Evolutionary conservation across 2,888 invertebrate species (phyloP).

Genomic region (Mesorhabditis spiculigera): DNA sequence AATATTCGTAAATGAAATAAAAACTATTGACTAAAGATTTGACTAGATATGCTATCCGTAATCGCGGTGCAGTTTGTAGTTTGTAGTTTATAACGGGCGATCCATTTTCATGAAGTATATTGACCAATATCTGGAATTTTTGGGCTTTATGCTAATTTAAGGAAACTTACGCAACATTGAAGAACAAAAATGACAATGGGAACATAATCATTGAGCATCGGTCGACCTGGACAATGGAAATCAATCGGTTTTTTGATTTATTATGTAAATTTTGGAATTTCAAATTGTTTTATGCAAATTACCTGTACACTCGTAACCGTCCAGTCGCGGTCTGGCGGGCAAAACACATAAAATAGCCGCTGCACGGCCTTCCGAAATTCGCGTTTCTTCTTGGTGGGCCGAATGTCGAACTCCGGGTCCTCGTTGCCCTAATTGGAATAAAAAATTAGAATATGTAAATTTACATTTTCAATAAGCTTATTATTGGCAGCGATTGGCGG

Average conservation of each 20-base stretch:
- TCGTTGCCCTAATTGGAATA: neutral
- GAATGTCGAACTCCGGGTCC: conserved; percentile 5
- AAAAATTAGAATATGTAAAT: neutral
- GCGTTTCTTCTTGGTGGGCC: conserved; percentile 24
- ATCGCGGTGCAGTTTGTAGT: neutral
- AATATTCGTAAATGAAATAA: too few relatives aligned
- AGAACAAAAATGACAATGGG: conserved; percentile 55
- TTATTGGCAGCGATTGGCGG: neutral
- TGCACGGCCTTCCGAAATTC: conserved; percentile 24
- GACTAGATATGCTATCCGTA: too few relatives aligned
- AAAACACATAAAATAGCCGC: conserved; percentile 26
- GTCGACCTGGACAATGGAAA: conserved; percentile 41
- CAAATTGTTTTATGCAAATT: neutral
- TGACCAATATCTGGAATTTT: conserved; percentile 47
- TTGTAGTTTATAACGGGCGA: conserved; percentile 41
- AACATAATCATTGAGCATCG: conserved; percentile 57
- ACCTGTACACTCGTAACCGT: conserved; percentile 57
- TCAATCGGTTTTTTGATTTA: conserved; percentile 2
- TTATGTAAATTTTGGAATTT: conserved; percentile 5
- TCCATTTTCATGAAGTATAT: conserved; percentile 54
- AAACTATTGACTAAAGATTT: too few relatives aligned
- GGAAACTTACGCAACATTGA: conserved; percentile 49
- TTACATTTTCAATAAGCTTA: neutral
- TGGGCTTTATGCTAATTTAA: neutral
- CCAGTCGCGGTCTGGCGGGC: conserved; percentile 52